phyloP scores from a whole-genome alignment of 2,113 vertebrate species.

The Gulo gulo region DNA sequence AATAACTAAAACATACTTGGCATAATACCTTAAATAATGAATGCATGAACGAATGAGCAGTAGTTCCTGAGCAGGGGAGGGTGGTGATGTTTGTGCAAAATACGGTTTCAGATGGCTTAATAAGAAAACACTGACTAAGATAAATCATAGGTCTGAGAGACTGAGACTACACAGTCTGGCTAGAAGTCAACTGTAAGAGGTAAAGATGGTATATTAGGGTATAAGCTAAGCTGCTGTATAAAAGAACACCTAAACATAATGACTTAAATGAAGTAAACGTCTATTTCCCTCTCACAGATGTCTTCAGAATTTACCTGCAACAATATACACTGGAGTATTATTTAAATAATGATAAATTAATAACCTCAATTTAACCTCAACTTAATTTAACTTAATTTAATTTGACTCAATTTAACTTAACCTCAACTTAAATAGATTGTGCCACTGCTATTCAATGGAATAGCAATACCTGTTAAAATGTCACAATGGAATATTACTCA shows the following conservation, averaged over 20 bases:
- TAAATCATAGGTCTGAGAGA: neutral
- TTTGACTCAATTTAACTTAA: too few species aligned
- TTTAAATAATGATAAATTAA: slow-evolving; percentile 1
- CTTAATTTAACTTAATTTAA: too few species aligned
- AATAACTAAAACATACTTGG: neutral
- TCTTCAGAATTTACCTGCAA: slow-evolving; percentile 5
- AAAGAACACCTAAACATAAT: neutral
- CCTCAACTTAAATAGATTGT: neutral
- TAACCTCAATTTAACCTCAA: neutral
- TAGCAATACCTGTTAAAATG: neutral
- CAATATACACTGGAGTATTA: neutral
- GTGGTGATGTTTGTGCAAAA: neutral
- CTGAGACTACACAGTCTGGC: neutral
- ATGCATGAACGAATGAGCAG: neutral
- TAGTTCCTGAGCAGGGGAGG: neutral
- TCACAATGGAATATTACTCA: too few species aligned
- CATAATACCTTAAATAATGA: neutral
- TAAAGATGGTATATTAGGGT: neutral
- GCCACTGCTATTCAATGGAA: neutral
- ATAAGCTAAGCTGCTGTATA: neutral
- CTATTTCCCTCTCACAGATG: neutral
- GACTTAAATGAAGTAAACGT: neutral
- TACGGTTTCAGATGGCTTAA: neutral
- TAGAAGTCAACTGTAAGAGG: neutral
- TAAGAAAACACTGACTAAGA: neutral